Conservation (phyloP, 2,113 vertebrate genomes). For the Panthera uncia region DNA sequence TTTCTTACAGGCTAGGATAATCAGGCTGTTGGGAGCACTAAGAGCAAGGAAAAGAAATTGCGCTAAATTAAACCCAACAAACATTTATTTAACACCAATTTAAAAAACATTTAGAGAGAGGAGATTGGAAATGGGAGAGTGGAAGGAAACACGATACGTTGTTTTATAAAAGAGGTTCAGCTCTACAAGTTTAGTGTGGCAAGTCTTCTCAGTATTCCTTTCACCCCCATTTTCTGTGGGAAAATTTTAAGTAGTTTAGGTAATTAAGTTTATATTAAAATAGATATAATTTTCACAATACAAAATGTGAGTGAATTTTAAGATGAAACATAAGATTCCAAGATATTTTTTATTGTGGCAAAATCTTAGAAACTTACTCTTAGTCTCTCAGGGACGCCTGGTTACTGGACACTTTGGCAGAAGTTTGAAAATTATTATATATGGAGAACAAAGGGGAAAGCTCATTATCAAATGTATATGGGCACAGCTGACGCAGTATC, state of each 20-base stretch:
- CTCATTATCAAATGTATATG: neutral
- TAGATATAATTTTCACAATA: neutral
- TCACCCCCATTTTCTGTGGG: neutral
- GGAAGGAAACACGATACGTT: neutral
- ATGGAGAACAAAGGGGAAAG: neutral
- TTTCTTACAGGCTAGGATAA: slow-evolving; percentile 54
- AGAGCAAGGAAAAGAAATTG: slow-evolving; percentile 58
- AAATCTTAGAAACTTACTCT: neutral
- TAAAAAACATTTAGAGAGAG: slow-evolving; percentile 64
- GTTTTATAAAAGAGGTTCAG: neutral
- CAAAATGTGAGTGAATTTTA: neutral
- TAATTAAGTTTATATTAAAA: slow-evolving; percentile 11
- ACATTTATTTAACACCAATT: slow-evolving; percentile 72
- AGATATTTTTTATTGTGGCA: neutral
- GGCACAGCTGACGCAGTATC: neutral
- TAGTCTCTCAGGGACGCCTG: neutral
- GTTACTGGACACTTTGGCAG: neutral
- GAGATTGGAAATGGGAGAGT: neutral
- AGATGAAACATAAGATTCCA: neutral
- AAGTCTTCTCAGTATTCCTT: neutral
- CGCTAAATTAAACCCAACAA: slow-evolving; percentile 71
- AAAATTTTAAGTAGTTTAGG: neutral
- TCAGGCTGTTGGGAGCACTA: slow-evolving; percentile 63
- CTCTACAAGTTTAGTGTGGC: neutral
- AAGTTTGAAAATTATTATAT: neutral